A percentile compares a stretch with the other conserved stretches of the same genome.
Conservation (phyloP, 2,797 vertebrate genomes). For the Hydrophis major region DNA sequence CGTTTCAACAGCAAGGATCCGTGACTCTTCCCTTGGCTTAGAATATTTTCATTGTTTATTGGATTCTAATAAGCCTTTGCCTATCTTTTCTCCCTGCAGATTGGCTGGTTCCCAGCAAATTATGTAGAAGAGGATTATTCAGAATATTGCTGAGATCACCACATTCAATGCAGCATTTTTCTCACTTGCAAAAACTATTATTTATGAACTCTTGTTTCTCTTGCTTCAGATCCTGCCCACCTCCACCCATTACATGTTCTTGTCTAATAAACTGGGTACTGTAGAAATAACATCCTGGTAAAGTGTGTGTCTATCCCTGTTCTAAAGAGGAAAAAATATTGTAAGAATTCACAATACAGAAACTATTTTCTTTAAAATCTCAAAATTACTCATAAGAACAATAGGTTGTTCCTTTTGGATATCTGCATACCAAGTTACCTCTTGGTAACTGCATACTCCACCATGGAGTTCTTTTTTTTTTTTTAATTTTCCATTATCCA, state of each 20-base stretch:
- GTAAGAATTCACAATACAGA: neutral
- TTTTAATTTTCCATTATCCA: neutral
- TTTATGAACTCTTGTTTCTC: constrained; percentile 26
- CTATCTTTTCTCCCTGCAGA: constrained; percentile 60
- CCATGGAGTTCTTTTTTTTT: neutral
- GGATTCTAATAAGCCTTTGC: neutral
- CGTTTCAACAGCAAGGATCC: neutral
- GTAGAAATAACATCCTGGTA: neutral
- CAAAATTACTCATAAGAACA: neutral
- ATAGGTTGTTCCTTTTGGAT: neutral
- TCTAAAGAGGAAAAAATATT: neutral
- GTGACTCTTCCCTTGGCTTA: neutral
- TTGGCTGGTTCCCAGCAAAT: constrained; percentile 91
- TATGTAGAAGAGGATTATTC: constrained; percentile 95
- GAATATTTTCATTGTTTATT: neutral
- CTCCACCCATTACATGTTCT: neutral
- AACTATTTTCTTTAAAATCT: neutral
- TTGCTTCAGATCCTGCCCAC: neutral
- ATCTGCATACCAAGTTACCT: too few relatives aligned
- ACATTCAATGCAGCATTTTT: neutral
- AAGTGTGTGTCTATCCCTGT: neutral
- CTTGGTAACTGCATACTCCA: neutral
- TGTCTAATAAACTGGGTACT: constrained; percentile 24
- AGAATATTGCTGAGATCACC: constrained; percentile 83
- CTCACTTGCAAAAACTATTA: constrained; percentile 14